Percentiles rank a stretch among this genome's conserved stretches.
phyloP scores from a whole-genome alignment of 2,888 invertebrate genomes.

The Limenitis camilla region DNA sequence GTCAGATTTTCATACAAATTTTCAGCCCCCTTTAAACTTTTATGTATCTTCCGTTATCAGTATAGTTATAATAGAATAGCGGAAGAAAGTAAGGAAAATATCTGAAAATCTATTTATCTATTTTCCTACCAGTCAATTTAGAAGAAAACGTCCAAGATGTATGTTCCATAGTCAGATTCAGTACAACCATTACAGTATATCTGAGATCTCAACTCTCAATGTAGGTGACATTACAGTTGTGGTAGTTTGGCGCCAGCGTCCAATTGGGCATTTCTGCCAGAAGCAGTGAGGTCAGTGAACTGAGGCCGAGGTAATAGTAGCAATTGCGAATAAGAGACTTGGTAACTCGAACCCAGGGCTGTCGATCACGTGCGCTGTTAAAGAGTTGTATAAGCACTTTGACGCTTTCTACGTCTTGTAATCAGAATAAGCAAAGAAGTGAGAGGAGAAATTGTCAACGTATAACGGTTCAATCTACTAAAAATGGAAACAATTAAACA shows the following conservation, averaged over 20 bases:
- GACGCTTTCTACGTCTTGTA: constrained; percentile 62
- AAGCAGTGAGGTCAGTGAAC: background rate
- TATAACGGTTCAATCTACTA: constrained; percentile 46
- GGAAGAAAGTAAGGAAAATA: too few species aligned
- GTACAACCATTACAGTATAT: too few species aligned
- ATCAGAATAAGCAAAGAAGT: constrained; percentile 61
- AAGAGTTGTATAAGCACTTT: constrained; percentile 61
- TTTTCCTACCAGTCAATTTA: too few species aligned
- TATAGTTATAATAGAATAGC: too few species aligned
- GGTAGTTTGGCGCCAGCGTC: background rate
- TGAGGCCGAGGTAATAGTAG: background rate
- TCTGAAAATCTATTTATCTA: too few species aligned
- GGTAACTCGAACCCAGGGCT: constrained; percentile 38
- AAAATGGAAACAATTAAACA: constrained; percentile 47
- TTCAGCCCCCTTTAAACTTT: too few species aligned
- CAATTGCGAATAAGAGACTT: constrained; percentile 10
- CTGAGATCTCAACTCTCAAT: too few species aligned
- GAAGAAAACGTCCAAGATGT: too few species aligned
- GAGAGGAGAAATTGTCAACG: constrained; percentile 63
- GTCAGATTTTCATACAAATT: too few species aligned
- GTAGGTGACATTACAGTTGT: background rate
- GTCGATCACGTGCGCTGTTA: constrained; percentile 42
- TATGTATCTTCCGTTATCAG: too few species aligned
- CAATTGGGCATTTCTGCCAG: background rate
- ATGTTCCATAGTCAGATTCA: too few species aligned